Evolutionary conservation across 2,888 invertebrate genomes (phyloP), one percentile per base, ranked within the genome.

Genomic region (Pristionchus japonicus): DNA sequence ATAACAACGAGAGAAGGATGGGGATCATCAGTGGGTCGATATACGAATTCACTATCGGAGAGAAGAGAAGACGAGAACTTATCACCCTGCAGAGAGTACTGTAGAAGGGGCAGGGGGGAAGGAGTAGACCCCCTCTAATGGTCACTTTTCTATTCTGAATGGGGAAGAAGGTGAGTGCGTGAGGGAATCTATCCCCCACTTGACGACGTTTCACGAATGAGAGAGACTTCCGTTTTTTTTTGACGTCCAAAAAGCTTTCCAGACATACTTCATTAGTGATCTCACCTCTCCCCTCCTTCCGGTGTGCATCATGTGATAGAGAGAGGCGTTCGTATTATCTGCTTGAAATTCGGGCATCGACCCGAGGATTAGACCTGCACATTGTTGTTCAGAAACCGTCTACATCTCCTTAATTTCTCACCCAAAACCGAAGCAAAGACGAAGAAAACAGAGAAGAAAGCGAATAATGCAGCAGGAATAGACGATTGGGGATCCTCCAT

Each of bases 301-400:
- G 67, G 43, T 83, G 67, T 93, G 93, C 92, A 93, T 92, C 40
- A 90, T 86, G 86, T 93, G 93, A 89, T 94, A 94, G 84, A 90
- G 89, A 27, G 91, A 89, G 4, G 93, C 93, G 87, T 93, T 92
- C 13, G 92, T 90, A 17, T 89, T 89, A 88, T 94, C 93, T 37
- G 89, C 91, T 89, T 94, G 94, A 86, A 93, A 94, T 86, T 94
- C 94, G 23, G 94, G 94, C 94, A 94, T 94, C 23, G 93, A 93
- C 37, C 93, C 93, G 43, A 94, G 89, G 47, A 94, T 93, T 15
- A 94, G 90, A 34, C 93, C 93, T 92, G 87, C 80, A 90, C 52
- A 77, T 2, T 27, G 27, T 7, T 11, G 7, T n/a, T 17, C 27
- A 4, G 37, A n/a, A 47, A 9, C 9, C 23, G 4, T n/a, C 20